These are phyloP conservation scores for Lordiphosa clarofinis DNA, from an alignment of 1,140 invertebrate species.

Conservation along the genomic window DNA sequence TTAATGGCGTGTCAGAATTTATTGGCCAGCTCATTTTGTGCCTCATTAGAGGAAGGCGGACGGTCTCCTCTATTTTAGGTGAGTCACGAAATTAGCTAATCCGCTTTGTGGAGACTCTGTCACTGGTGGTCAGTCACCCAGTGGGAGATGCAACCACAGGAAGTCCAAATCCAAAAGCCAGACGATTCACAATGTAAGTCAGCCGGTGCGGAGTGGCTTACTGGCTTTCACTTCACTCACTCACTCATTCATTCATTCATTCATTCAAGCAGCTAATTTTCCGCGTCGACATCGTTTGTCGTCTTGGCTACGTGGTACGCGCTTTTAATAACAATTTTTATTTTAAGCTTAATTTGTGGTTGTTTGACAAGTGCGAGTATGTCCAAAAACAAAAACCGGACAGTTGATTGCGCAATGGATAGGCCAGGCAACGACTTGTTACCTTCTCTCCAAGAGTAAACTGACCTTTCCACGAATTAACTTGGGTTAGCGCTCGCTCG, in stretches of 20 bases:
- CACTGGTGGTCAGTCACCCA: conserved; percentile 38
- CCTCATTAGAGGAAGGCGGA: conserved; percentile 37
- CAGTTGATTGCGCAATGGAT: conserved; percentile 39
- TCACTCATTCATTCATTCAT: conserved; percentile 45
- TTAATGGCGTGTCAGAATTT: conserved; percentile 73
- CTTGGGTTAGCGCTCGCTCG: conserved; percentile 4
- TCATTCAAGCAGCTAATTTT: conserved; percentile 48
- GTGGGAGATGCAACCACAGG: conserved; percentile 66
- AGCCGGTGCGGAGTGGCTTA: conserved; percentile 57
- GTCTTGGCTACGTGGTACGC: conserved; percentile 42
- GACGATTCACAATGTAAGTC: conserved; percentile 60
- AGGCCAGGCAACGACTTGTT: conserved; percentile 14
- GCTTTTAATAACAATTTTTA: conserved; percentile 65
- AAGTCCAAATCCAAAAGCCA: conserved; percentile 39
- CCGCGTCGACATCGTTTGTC: conserved; percentile 71
- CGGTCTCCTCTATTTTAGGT: conserved; percentile 24
- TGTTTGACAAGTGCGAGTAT: conserved; percentile 39
- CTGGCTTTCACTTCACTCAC: conserved; percentile 61
- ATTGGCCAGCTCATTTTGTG: conserved; percentile 63
- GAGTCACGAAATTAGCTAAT: conserved; percentile 64
- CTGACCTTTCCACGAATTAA: conserved; percentile 18
- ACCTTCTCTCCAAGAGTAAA: neutral
- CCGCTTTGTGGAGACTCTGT: neutral
- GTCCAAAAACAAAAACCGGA: conserved; percentile 16
- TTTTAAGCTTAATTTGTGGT: conserved; percentile 46